phyloP scores from a whole-genome alignment of 2,888 invertebrate species.

The Pristionchus japonicus region DNA sequence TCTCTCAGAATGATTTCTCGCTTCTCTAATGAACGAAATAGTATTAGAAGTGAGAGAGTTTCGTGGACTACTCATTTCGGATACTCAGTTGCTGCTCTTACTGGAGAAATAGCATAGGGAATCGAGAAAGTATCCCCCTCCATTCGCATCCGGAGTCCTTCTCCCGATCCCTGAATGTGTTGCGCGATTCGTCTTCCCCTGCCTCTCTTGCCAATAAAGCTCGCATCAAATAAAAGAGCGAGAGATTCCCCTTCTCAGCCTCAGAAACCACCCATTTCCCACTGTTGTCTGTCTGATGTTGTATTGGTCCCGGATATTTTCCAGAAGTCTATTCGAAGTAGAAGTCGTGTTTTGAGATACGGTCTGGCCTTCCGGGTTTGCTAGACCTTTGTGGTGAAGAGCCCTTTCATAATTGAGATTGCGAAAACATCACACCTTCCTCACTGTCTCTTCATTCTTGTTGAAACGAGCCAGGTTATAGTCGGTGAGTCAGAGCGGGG shows the following conservation, averaged over 20 bases:
- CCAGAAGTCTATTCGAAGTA: background rate
- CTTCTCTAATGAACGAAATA: background rate
- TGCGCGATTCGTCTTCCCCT: background rate
- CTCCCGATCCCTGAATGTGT: background rate
- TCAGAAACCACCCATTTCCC: conserved; percentile 18
- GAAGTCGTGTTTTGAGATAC: background rate
- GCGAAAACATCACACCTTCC: too few species aligned
- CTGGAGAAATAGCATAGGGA: background rate
- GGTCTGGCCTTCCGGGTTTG: background rate
- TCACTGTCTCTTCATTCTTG: too few species aligned
- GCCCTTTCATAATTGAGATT: too few species aligned
- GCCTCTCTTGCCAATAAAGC: conserved; percentile 2
- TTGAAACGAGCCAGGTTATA: too few species aligned
- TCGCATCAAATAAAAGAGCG: conserved; percentile 15
- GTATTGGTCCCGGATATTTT: background rate
- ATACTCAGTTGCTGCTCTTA: background rate
- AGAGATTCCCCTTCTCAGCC: background rate
- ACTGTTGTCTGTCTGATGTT: background rate
- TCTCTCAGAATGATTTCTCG: background rate
- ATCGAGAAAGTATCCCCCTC: background rate
- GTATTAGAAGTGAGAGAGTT: background rate
- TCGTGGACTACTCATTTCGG: background rate
- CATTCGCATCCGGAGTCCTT: background rate
- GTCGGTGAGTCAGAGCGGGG: too few species aligned
- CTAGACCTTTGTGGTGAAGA: background rate